Evolutionary conservation across 2,797 vertebrate genomes (phyloP).

Genomic region (Leptoclinus maculatus): DNA sequence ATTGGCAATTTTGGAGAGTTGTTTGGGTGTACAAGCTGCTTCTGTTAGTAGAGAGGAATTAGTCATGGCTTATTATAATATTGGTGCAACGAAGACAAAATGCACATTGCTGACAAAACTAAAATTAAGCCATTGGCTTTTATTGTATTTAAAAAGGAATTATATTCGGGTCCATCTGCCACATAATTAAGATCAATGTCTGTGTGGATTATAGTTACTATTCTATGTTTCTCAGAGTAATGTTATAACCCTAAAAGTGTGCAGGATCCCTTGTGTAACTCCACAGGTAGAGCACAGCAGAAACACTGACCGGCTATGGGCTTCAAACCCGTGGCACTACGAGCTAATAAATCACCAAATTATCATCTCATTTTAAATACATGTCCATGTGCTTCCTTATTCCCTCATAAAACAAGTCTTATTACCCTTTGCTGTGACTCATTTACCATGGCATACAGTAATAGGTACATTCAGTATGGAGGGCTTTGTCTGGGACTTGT

Average conservation of each 20-base stretch:
- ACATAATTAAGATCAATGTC: background rate
- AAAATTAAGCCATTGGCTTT: conserved; percentile 19
- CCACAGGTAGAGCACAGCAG: background rate
- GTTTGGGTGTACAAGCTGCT: conserved; percentile 43
- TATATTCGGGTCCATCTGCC: conserved; percentile 5
- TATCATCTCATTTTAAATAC: background rate
- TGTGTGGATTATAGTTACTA: background rate
- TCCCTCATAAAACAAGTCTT: background rate
- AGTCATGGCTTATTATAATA: conserved; percentile 41
- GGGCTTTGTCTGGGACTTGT: background rate
- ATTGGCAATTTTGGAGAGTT: conserved; percentile 43
- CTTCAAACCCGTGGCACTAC: background rate
- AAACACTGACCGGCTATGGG: background rate
- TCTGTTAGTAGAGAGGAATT: conserved; percentile 37
- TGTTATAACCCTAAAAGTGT: background rate
- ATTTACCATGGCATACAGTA: background rate
- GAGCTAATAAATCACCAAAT: background rate
- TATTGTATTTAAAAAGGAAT: background rate
- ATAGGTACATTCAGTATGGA: background rate
- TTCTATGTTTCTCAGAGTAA: background rate
- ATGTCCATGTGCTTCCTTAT: background rate
- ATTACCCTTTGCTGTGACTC: background rate
- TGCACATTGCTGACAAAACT: conserved; percentile 11
- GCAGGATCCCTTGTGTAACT: background rate
- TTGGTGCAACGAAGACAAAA: conserved; percentile 25